Base-by-base conservation (phyloP, 2,113 vertebrate genomes). In the Melierax canorus region DNA sequence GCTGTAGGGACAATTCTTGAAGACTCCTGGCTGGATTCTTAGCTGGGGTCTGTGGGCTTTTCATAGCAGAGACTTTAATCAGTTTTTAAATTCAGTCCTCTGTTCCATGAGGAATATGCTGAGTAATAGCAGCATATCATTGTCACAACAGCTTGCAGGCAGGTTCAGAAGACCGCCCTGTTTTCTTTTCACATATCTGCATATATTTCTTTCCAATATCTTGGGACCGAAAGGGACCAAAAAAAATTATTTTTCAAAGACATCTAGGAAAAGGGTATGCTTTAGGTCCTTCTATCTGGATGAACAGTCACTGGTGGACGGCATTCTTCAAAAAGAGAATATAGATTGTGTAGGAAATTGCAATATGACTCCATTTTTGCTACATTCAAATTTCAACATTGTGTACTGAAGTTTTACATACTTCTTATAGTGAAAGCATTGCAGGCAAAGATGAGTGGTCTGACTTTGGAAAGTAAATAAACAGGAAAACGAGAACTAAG, bases 81-180 rank as follows among this genome's bases (percentile, higher is more conserved):
- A 72, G 64, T 75, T 95, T 92, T 92, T 75, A 97, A 92, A 68
- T 86, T 81, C 56, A 45, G 51, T 43, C 56, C 32, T 43, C 32
- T 84, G 34, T 80, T 88, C 88, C 64, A 39, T 3, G 16, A 95
- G 43, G 68, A 94, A 82, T 72, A 64, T 89, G 91, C 91, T 95
- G 94, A 92, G 73, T 94, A 92, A 95, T 26, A 89, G 69, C 85
- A 93, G 71, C 39, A 39, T 72, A 80, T 81, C 29, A 27, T 77
- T 66, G 79, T 77, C 56, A 60, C 46, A 75, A 51, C 34, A 64
- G 74, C 76, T 85, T 89, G 73, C 73, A 91, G 80, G 90, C 41
- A 72, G 80, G 58, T 68, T 53, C 83, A 50, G 80, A 86, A 84
- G 59, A 43, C 34, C 68, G 10, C 21, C 24, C n/a, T 80, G 21